Evolutionary conservation across 2,113 vertebrate species (phyloP).

Genomic region (Clarias magur): DNA sequence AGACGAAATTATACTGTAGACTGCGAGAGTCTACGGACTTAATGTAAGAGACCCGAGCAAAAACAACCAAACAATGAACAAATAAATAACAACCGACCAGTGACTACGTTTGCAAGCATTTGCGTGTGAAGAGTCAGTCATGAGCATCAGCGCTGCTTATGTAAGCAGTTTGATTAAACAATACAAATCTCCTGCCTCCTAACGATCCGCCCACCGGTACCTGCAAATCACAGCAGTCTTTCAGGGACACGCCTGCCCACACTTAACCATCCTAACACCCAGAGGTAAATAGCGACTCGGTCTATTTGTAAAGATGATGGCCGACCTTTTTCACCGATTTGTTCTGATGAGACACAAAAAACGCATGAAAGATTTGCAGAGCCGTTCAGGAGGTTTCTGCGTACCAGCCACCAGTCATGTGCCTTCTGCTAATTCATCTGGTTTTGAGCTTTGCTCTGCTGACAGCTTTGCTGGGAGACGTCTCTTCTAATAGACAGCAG

Average conservation of each 20-base stretch:
- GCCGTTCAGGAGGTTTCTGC: background rate
- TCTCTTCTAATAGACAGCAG: slow-evolving; percentile 27
- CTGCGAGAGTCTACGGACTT: background rate
- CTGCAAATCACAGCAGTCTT: slow-evolving; percentile 15
- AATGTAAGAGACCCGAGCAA: background rate
- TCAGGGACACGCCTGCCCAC: slow-evolving; percentile 13
- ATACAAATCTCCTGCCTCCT: background rate
- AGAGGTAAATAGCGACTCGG: background rate
- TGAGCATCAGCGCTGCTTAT: background rate
- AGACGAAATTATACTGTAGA: background rate
- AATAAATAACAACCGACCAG: background rate
- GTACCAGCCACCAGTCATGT: slow-evolving; percentile 44
- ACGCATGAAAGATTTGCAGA: background rate
- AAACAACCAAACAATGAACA: background rate
- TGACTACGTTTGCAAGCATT: background rate
- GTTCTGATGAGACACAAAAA: background rate
- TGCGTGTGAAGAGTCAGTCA: background rate
- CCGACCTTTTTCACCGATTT: background rate
- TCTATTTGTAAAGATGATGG: slow-evolving; percentile 11
- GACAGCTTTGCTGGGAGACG: background rate
- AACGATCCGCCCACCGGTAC: slow-evolving; percentile 20
- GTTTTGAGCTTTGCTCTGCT: slow-evolving; percentile 47
- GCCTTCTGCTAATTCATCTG: slow-evolving; percentile 52
- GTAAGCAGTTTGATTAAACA: slow-evolving; percentile 30
- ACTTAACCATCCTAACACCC: slow-evolving; percentile 1